phyloP scores from a whole-genome alignment of 2,113 vertebrate genomes.

The Megaceryle maxima region DNA sequence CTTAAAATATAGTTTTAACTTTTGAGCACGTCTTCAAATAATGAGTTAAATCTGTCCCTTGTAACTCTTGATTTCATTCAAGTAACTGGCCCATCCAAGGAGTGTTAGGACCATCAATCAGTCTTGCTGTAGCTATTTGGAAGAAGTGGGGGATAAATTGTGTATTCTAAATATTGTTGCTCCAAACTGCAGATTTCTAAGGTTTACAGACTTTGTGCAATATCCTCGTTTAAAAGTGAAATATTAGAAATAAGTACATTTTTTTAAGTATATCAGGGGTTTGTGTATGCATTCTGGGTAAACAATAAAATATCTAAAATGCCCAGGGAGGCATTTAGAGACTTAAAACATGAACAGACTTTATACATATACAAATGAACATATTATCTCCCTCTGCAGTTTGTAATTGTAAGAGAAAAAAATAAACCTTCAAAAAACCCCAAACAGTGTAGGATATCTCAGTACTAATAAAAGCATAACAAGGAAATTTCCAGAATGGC shows the following conservation, averaged over 20 bases:
- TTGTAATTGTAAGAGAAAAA: background rate
- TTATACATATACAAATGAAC: background rate
- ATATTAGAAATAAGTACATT: background rate
- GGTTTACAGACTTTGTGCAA: background rate
- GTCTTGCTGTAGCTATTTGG: background rate
- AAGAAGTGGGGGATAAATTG: background rate
- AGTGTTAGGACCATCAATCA: background rate
- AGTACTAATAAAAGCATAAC: background rate
- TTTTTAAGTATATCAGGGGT: background rate
- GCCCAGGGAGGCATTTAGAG: background rate
- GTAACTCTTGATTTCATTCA: background rate
- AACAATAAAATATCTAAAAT: background rate
- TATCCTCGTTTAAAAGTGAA: background rate
- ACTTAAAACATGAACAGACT: background rate
- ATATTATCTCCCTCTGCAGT: background rate
- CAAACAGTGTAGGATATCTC: background rate
- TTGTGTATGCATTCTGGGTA: background rate
- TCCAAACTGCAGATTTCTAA: background rate
- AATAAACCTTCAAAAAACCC: background rate
- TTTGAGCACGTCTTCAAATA: background rate
- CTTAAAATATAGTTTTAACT: background rate
- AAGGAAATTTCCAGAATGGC: background rate
- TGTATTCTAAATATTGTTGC: background rate
- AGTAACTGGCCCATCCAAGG: background rate
- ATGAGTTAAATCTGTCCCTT: background rate